These are phyloP conservation scores for Hippopotamus amphibius DNA, from an alignment of 2,113 vertebrate genomes.

Conservation along the genomic window DNA sequence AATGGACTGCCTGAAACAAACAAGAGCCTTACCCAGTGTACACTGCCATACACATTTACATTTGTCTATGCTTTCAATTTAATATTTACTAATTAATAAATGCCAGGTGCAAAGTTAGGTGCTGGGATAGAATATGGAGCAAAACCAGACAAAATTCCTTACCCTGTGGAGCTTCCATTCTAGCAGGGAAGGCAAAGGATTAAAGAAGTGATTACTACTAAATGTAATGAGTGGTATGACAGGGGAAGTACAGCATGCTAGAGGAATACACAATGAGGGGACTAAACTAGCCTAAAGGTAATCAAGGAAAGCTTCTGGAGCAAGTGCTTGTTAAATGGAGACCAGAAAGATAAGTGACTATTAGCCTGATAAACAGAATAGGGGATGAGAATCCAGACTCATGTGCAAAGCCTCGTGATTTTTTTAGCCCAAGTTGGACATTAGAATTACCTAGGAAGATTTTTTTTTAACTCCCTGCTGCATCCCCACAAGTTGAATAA, in stretches of 20 bases:
- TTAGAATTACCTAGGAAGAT: neutral
- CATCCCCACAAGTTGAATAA: neutral
- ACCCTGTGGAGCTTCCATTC: neutral
- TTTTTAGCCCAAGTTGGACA: neutral
- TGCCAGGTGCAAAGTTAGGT: neutral
- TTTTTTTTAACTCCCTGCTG: neutral
- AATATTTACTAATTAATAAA: constrained; percentile 35
- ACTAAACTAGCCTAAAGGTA: neutral
- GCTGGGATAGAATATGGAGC: constrained; percentile 6
- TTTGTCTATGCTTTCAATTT: neutral
- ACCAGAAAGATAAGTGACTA: neutral
- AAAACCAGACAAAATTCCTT: neutral
- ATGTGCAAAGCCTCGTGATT: neutral
- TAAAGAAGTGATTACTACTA: constrained; percentile 43
- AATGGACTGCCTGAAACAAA: neutral
- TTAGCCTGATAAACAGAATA: neutral
- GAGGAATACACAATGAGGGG: neutral
- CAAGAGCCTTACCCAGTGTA: neutral
- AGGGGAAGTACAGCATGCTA: neutral
- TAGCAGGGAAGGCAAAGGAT: neutral
- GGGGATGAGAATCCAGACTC: neutral
- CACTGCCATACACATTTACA: neutral
- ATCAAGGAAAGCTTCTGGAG: neutral
- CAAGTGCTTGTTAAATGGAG: constrained; percentile 29
- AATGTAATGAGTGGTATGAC: neutral